Evolutionary conservation across 1,140 invertebrate species (phyloP).

Genomic region (Conopomorpha cramerella): DNA sequence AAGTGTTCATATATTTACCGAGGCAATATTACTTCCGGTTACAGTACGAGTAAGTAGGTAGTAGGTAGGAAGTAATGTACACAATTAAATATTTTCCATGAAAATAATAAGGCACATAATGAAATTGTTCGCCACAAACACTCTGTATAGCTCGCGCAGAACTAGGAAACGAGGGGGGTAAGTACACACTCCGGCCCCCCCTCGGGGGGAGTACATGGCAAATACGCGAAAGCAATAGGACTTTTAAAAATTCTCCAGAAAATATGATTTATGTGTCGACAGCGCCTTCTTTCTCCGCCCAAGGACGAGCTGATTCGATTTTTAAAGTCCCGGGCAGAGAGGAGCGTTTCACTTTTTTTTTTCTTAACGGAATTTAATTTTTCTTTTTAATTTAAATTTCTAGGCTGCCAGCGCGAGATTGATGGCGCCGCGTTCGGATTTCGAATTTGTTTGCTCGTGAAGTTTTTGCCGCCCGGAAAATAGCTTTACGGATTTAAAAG

Average conservation of each 20-base stretch:
- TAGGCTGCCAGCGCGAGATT: neutral
- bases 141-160: conserved; percentile 31
- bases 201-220: conserved; percentile 52
- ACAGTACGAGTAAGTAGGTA: too few species aligned
- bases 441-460: neutral
- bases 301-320: conserved; percentile 54
- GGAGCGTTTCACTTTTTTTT: conserved; percentile 4
- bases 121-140: conserved; percentile 9
- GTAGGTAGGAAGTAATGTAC: too few species aligned
- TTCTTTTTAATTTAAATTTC: conserved; percentile 6
- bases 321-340: conserved; percentile 34
- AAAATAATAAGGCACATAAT: neutral
- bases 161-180: conserved; percentile 59
- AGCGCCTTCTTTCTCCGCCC: conserved; percentile 36
- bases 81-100: neutral
- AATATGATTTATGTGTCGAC: conserved; percentile 62
- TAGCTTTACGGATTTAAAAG: neutral
- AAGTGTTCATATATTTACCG: neutral
- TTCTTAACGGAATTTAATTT: conserved; percentile 18
- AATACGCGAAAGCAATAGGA: conserved; percentile 62
- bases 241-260: conserved; percentile 61
- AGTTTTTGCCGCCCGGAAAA: neutral
- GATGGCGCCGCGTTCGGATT: neutral
- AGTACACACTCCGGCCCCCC: conserved; percentile 44
- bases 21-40: too few species aligned